Base-by-base conservation (phyloP, 1,140 invertebrate genomes). In the Pseudachorutes palmiensis region DNA sequence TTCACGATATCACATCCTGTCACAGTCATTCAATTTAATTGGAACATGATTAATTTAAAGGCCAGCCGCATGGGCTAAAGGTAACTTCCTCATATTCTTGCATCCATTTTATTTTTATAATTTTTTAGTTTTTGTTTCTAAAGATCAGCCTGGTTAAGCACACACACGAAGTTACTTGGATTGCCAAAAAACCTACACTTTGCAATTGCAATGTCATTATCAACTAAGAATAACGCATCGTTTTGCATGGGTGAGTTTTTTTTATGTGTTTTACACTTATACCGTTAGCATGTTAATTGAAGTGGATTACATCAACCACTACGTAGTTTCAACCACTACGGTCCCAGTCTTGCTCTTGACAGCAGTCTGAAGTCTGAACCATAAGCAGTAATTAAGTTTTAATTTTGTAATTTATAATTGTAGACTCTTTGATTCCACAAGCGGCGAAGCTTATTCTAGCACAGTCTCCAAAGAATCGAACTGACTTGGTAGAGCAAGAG, bases 391-490 rank as follows among this genome's bases (percentile, higher is more conserved):
- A 3, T 64, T 19, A 49, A 12, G 24, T 14, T 5, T 49, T 66
- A 31, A 60, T 60, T 64, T 48, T 33, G 30, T 33, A 59, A 29
- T n/a, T 48, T 30, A 31, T 45, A 32, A 30, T 62, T 48, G 9
- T 45, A 71, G 72, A 70, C 19, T 62, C 45, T 61, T 60, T 73
- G 36, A 71, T 73, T 64, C 72, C 72, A n/a, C 60, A 67, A 63
- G 72, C 72, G 14, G 72, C 72, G n/a, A 51, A 58, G 49, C 36
- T 73, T 26, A 66, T 73, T 66, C 60, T 73, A 29, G 69, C 72
- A 5, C 67, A 73, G 41, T 57, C 58, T 32, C 64, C 67, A 2
- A 73, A 70, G 41, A 73, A 51, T 31, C 29, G 64, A 49, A 57
- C 14, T 24, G 67, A 66, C 30, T 59, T 68, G 33, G 63, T 65